Percentiles rank a stretch among this genome's conserved stretches.
phyloP scores from a whole-genome alignment of 2,113 vertebrate species.

The Solenodon paradoxus region DNA sequence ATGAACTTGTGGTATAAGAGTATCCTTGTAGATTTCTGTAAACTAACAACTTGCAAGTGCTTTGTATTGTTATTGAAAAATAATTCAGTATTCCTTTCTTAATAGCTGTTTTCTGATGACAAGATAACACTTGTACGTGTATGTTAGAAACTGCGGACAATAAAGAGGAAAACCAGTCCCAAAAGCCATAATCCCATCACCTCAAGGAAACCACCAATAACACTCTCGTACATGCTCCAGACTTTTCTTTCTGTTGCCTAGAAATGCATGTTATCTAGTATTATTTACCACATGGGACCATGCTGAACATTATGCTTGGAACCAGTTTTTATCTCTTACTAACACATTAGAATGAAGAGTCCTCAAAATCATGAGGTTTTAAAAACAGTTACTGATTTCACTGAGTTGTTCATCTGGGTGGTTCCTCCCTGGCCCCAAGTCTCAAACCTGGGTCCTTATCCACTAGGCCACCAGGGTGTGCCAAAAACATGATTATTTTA shows the following conservation, averaged over 20 bases:
- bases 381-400: too few relatives aligned
- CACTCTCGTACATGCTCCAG: background rate
- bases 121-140: background rate
- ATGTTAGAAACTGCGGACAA: background rate
- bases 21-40: background rate
- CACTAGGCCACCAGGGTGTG: too few relatives aligned
- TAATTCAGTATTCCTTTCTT: slow-evolving; percentile 5
- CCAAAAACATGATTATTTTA: too few relatives aligned
- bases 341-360: too few relatives aligned
- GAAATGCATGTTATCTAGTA: background rate
- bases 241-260: background rate
- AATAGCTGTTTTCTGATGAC: slow-evolving; percentile 1
- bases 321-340: background rate
- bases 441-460: too few relatives aligned
- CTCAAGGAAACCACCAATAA: background rate
- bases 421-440: too few relatives aligned
- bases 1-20: background rate
- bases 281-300: background rate
- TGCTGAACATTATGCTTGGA: background rate
- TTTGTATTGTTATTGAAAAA: background rate
- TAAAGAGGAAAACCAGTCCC: background rate
- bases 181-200: background rate
- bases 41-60: background rate
- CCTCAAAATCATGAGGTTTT: too few relatives aligned
- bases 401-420: too few relatives aligned